phyloP scores from a whole-genome alignment of 2,797 vertebrate species.

The Periparus ater region DNA sequence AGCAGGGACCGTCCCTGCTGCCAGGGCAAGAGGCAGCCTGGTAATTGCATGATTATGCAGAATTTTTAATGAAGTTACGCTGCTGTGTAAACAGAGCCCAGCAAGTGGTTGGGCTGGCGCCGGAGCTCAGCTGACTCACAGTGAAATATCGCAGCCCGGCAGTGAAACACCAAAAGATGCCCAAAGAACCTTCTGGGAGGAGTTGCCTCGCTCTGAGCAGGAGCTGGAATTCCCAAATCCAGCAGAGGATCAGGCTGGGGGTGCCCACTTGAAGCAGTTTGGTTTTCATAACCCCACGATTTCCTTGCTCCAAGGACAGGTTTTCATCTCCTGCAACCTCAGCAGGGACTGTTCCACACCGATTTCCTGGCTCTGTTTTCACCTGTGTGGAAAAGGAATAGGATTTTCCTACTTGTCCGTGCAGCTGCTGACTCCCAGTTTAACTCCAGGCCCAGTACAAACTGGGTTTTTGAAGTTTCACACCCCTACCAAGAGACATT shows the following conservation, averaged over 20 bases:
- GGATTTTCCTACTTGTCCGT: not conserved
- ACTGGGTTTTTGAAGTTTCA: not conserved
- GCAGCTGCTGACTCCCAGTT: not conserved
- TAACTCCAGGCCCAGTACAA: not conserved
- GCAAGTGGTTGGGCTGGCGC: not conserved
- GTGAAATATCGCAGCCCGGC: not conserved
- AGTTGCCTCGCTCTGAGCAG: accelerated
- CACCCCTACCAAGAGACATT: not conserved
- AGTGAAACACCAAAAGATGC: accelerated
- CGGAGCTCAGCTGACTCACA: not conserved
- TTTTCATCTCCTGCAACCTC: not conserved
- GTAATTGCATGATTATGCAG: conserved; percentile 10
- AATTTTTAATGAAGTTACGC: not conserved
- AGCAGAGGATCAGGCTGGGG: accelerated
- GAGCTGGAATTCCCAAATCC: not conserved
- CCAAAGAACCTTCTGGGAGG: accelerated
- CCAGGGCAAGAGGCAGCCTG: not conserved
- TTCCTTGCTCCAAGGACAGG: not conserved
- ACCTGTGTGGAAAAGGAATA: accelerated
- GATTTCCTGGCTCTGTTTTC: accelerated
- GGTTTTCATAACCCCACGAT: accelerated
- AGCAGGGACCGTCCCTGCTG: not conserved
- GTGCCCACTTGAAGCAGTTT: accelerated
- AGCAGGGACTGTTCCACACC: accelerated
- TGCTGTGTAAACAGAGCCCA: not conserved